Conservation (phyloP, 2,797 vertebrate species). For the Glossophaga mutica region DNA sequence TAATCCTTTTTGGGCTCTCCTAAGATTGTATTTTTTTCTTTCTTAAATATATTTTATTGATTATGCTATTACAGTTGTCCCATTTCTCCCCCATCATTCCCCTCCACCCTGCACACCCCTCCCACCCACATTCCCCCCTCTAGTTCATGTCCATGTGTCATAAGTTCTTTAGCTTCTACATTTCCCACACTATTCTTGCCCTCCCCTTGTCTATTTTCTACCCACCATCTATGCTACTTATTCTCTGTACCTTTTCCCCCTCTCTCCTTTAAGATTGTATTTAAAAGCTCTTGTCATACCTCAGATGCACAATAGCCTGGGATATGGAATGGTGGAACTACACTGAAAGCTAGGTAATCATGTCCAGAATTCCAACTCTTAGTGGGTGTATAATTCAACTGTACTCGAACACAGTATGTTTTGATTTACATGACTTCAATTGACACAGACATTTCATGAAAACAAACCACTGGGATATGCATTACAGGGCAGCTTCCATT, state of each 20-base stretch:
- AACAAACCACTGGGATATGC: conserved; percentile 22
- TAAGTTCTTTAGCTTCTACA: no score
- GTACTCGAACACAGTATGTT: not conserved
- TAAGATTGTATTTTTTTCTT: not conserved
- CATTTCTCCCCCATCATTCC: no score
- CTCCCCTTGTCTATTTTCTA: no score
- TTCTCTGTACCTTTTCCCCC: no score
- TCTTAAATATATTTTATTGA: no score
- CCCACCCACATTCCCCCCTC: no score
- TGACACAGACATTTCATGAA: not conserved
- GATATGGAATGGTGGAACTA: not conserved
- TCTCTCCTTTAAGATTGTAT: not conserved
- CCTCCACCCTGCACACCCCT: no score
- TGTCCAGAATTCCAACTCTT: not conserved
- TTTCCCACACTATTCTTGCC: no score
- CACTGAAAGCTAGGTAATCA: not conserved
- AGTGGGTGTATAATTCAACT: conserved; percentile 25
- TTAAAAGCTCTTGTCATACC: not conserved
- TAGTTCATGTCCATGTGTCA: no score
- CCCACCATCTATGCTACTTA: no score
- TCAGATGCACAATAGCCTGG: not conserved
- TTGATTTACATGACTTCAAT: conserved; percentile 19
- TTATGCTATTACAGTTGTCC: no score
- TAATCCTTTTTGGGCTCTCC: not conserved
- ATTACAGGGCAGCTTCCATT: conserved; percentile 33